phyloP scores from a whole-genome alignment of 2,888 invertebrate genomes.

The Lithophane socia region DNA sequence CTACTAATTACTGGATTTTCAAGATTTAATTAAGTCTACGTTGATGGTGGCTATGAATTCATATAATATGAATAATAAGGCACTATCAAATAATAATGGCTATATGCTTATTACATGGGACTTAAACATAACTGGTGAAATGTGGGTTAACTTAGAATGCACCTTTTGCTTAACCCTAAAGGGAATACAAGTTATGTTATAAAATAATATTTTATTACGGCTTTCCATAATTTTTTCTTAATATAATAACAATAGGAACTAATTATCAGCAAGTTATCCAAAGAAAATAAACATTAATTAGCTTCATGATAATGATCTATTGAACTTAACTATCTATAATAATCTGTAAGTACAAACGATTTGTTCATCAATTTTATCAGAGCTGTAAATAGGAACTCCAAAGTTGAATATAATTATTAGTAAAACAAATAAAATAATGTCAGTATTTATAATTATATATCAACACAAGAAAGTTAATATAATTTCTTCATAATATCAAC shows the following conservation, averaged over 20 bases:
- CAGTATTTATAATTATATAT: neutral
- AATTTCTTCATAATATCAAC: neutral
- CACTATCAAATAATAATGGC: too few relatives aligned
- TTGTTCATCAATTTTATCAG: constrained; percentile 1
- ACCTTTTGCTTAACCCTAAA: too few relatives aligned
- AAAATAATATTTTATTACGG: neutral
- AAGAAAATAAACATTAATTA: neutral
- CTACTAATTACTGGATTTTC: neutral
- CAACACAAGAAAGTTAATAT: neutral
- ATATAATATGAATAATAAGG: too few relatives aligned
- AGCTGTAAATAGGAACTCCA: neutral
- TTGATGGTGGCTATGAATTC: too few relatives aligned
- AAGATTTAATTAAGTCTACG: neutral
- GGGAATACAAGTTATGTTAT: neutral
- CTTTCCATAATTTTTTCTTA: neutral
- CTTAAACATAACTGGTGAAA: too few relatives aligned
- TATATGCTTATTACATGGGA: too few relatives aligned
- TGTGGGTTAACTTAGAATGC: too few relatives aligned
- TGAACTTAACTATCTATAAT: too few relatives aligned
- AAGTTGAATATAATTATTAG: neutral
- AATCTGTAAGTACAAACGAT: neutral
- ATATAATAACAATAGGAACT: neutral
- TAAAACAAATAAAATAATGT: neutral
- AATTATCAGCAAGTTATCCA: neutral
- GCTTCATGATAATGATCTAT: too few relatives aligned